Base-by-base conservation (phyloP, 2,113 vertebrate species). In the Myrmecobius fasciatus region DNA sequence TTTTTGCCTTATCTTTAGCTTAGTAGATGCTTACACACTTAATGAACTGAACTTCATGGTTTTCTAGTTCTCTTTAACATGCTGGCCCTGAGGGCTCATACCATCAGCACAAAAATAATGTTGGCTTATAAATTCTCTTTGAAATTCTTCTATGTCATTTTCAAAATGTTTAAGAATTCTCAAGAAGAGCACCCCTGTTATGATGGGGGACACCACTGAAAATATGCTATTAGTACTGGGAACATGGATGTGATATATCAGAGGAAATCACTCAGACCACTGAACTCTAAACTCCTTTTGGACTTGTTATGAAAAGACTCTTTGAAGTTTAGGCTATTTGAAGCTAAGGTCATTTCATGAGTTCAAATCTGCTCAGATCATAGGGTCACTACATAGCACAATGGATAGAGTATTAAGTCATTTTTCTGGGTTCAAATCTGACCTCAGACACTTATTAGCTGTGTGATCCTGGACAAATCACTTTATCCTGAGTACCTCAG, bases 101-200 rank as follows among this genome's bases (percentile, higher is more conserved):
- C 67, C n/a, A 83, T 83, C n/a, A n/a, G 60, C 60, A 67, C n/a
- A 83, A 83, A 83, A 22, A 83, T 26, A 20, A 83, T n/a, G 20
- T 83, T 83, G 20, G 17, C n/a, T 83, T 83, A 83, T 22, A 83
- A 43, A 83, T 24, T 92, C 24, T 48, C 3, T 83, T 91, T 7
- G 67, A 49, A 97, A 91, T 36, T 95, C 52, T 83, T 83, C 36
- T 48, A 54, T 10, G 46, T 54, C 49, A 89, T 93, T 56, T 83
- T 93, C 96, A 95, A 75, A 1, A 2, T 89, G 11, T 10, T 91
- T 2, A 52, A 2, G 53, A 43, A 93, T 53, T 51, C 36, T 91
- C 56, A 96, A 52, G 88, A 95, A 89, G 7, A 95, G 52, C 89
- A 67, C 51, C 36, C 11, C 89, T 92, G 3, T 7, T 75, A 6